Conservation (phyloP, 2,113 vertebrate genomes). For the Prochilodus magdalenae region DNA sequence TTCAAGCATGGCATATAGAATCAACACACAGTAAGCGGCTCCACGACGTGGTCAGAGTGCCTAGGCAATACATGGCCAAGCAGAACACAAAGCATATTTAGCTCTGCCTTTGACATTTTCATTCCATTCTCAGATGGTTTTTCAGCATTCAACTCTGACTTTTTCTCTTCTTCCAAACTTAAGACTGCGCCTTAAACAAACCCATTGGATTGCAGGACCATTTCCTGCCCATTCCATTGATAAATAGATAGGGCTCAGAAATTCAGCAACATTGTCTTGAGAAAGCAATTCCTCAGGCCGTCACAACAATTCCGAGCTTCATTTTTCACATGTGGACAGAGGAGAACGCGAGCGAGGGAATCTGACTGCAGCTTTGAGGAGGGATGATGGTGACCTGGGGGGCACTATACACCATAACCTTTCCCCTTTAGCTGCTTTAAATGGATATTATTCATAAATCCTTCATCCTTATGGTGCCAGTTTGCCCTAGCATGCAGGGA, state of each 20-base stretch:
- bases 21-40: neutral
- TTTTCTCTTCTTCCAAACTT: neutral
- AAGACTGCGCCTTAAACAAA: conserved; percentile 44
- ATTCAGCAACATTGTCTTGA: conserved; percentile 59
- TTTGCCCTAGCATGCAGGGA: conserved; percentile 42
- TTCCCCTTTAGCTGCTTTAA: conserved; percentile 41
- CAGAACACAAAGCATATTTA: neutral
- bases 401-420: conserved; percentile 53
- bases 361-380: conserved; percentile 46
- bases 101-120: conserved; percentile 47
- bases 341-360: conserved; percentile 25
- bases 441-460: conserved; percentile 61
- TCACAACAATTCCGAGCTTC: conserved; percentile 71
- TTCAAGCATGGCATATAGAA: conserved; percentile 24
- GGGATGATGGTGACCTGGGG: conserved; percentile 47
- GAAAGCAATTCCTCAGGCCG: conserved; percentile 73
- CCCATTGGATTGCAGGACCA: conserved; percentile 43
- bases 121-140: too few relatives aligned
- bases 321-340: conserved; percentile 69
- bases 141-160: neutral
- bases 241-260: conserved; percentile 69
- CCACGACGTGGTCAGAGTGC: neutral
- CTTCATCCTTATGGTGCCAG: conserved; percentile 42
- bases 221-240: conserved; percentile 50
- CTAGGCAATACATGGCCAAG: neutral